These are phyloP conservation scores for Boloria euphrosyne DNA, from an alignment of 2,888 invertebrate genomes.

Conservation along the genomic window DNA sequence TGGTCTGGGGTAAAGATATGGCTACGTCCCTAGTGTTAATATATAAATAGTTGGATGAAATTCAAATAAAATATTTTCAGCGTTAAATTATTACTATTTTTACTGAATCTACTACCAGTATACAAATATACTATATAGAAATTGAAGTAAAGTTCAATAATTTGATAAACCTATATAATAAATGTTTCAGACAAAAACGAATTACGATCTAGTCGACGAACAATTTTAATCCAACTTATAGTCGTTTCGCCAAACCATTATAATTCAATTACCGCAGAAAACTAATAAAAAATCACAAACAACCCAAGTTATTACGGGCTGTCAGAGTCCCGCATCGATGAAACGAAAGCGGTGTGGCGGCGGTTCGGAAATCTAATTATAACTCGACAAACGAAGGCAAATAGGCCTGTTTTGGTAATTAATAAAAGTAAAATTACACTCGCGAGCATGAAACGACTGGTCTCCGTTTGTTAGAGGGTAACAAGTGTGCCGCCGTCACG, in stretches of 20 bases:
- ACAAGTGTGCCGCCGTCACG: constrained; percentile 40
- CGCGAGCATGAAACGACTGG: constrained; percentile 38
- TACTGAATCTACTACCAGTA: too few relatives aligned
- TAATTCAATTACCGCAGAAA: constrained; percentile 19
- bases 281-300: constrained; percentile 27
- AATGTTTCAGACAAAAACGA: too few relatives aligned
- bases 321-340: constrained; percentile 27
- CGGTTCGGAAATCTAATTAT: constrained; percentile 49
- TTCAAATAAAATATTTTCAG: too few relatives aligned
- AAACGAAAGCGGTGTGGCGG: constrained; percentile 31
- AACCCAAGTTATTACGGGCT: constrained; percentile 39
- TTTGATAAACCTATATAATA: too few relatives aligned
- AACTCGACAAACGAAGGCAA: constrained; percentile 43
- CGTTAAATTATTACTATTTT: too few relatives aligned
- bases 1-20: too few relatives aligned
- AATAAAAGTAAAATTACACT: constrained; percentile 45
- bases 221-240: too few relatives aligned
- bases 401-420: constrained; percentile 46
- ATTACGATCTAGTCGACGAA: too few relatives aligned
- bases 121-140: too few relatives aligned
- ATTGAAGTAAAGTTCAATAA: too few relatives aligned
- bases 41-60: too few relatives aligned
- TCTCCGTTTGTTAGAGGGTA: constrained; percentile 32
- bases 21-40: too few relatives aligned
- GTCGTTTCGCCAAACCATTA: not conserved